Base-by-base conservation (phyloP, 2,888 invertebrate genomes). In the Mesochorus sp. region DNA sequence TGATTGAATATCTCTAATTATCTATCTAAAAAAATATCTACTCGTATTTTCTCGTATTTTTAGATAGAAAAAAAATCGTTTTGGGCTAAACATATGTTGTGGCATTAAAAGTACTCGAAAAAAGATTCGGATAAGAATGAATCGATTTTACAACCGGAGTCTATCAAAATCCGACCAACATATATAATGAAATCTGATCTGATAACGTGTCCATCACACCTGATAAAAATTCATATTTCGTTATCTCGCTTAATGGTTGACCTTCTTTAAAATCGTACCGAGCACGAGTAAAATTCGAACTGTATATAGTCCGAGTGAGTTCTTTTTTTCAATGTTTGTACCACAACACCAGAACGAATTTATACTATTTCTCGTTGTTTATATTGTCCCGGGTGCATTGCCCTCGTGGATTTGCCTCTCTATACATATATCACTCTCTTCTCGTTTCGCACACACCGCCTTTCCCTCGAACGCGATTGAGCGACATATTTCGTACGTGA, bases 361-460 rank as follows among this genome's bases (percentile, higher is more conserved):
- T 17, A 31, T 26, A 57, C 62, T 80, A 55, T 71, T 72, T 39
- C 55, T 83, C 83, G 85, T 87, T 85, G 85, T 87, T 88, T 59
- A 59, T 61, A 85, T 88, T 86, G 85, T 86, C 83, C 80, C 82
- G 85, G 83, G 88, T 88, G 85, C 88, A 86, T 87, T 89, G 88
- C 83, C 85, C 88, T 83, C 61, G 39, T 64, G 59, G 51, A 37
- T 51, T 28, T 67, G 31, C 37, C 55, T 68, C 57, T 59, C 62
- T 79, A 57, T 64, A n/a, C n/a, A n/a, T n/a, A 53, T 64, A 59
- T 77, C 47, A 44, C 55, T 76, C 59, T 67, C 57, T 74, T 61
- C 44, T 71, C 51, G 61, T 61, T 53, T 53, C 42, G 66, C 74
- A 77, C 68, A 61, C 76, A 66, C n/a, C 68, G 83, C 84, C 84